phyloP scores from a whole-genome alignment of 2,797 vertebrate species.

The Peromyscus eremicus region DNA sequence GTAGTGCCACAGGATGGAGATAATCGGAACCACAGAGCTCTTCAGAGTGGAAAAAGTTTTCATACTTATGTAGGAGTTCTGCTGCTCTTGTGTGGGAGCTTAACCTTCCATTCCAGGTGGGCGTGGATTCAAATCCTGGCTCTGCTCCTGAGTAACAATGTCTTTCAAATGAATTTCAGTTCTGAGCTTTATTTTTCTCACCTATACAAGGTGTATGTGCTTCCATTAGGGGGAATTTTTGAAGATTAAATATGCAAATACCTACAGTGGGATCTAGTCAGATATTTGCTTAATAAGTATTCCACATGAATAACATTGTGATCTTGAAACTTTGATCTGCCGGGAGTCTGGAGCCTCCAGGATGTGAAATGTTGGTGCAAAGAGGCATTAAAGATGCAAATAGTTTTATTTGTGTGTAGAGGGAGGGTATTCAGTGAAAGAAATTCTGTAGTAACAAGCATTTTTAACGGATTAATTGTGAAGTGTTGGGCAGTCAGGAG shows the following conservation, averaged over 20 bases:
- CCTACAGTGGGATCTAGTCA: not conserved
- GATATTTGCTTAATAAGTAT: not conserved
- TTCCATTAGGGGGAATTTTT: not conserved
- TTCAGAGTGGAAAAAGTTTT: not conserved
- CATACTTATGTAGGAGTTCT: not conserved
- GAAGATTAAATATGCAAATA: not conserved
- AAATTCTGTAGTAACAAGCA: not conserved
- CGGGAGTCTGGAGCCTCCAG: not conserved
- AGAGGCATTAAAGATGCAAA: not conserved
- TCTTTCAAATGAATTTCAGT: not conserved
- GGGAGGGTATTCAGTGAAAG: not conserved
- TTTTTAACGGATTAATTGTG: not conserved
- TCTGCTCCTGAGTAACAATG: not conserved
- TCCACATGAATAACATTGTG: not conserved
- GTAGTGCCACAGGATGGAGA: not conserved
- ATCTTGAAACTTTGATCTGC: not conserved
- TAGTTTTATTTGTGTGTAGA: not conserved
- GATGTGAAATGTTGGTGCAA: not conserved
- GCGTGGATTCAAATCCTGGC: not conserved
- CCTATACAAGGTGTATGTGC: not conserved
- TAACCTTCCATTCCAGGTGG: not conserved
- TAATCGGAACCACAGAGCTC: not conserved
- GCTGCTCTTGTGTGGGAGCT: not conserved
- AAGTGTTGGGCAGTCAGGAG: not conserved
- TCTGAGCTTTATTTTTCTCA: not conserved